Evolutionary conservation across 2,113 vertebrate genomes (phyloP), one percentile per base, ranked within the genome.

Genomic region (Catharus fuscescens): DNA sequence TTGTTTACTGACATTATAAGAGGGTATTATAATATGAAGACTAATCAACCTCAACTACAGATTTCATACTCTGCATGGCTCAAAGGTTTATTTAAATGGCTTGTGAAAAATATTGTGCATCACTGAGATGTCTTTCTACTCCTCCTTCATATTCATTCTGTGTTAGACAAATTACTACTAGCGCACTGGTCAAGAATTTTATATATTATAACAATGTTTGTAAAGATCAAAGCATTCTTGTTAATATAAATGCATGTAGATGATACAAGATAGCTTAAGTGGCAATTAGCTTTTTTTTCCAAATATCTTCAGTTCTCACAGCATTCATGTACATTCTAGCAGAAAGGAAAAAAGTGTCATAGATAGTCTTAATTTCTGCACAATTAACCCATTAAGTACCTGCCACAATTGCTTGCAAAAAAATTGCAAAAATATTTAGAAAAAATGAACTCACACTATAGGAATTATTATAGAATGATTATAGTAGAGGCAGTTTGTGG

Each of bases 1-100:
- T 91, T 92, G 93, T 97, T 97, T 98, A 95, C 92, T 91, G 69
- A 57, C 25, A 72, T 42, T 94, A 42, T 85, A 88, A 91, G 53
- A 71, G 16, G 2, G 9, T 91, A 79, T 95, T 88, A 84, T 50
- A 94, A 86, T 94, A 67, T 92, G 64, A 93, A 95, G n/a, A 28
- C 64, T 93, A 90, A 97, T 92, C 76, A 94, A 18, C 42, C 67
- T 94, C 92, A 97, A 90, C 74, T 88, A 83, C 59, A 92, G 54
- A 95, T 92, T 96, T 96, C 79, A 45, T 65, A 78, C 56, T 94
- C 26, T 18, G 24, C 18, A 13, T 40, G 19, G 13, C 53, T 93
- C 50, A 93, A 87, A 92, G 59, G 47, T 93, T 86, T 88, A 77
- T 65, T 80, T 92, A 45, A 91, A 36, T 56, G 14, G 8, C 25